A percentile compares a stretch with the other conserved stretches of the same genome.
phyloP scores from a whole-genome alignment of 1,140 invertebrate species.

The Plodia interpunctella region DNA sequence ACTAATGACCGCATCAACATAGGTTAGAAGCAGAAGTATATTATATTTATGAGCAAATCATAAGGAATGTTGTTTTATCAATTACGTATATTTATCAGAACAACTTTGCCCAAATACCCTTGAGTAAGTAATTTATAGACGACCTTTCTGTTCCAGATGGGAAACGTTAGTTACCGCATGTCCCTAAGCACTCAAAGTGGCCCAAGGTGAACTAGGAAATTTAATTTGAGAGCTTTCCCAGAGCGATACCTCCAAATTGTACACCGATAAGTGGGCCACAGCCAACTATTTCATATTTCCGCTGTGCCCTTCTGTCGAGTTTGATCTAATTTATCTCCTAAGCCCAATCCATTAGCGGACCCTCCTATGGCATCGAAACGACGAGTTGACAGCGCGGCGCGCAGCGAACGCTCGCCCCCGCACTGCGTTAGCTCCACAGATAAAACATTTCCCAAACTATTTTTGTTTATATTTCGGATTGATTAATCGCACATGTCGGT shows the following conservation, averaged over 20 bases:
- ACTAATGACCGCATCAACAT: no score
- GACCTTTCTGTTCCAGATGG: neutral
- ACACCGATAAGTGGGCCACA: conserved; percentile 25
- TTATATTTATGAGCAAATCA: no score
- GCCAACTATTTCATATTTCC: conserved; percentile 55
- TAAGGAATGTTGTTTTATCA: neutral
- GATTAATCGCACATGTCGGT: conserved; percentile 11
- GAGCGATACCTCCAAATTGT: neutral
- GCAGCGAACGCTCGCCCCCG: conserved; percentile 31
- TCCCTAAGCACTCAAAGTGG: neutral
- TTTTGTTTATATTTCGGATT: no score
- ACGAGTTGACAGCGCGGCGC: conserved; percentile 43
- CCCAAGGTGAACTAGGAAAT: conserved; percentile 5
- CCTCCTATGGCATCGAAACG: conserved; percentile 54
- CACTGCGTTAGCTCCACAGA: conserved; percentile 11
- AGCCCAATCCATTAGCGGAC: conserved; percentile 61
- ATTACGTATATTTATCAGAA: neutral
- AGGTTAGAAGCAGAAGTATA: no score
- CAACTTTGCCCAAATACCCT: neutral
- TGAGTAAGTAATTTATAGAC: neutral
- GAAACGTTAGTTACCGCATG: conserved; percentile 4
- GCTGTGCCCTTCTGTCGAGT: conserved; percentile 53
- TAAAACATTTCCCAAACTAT: neutral
- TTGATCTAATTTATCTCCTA: conserved; percentile 67
- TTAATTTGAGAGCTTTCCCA: neutral